Conservation (phyloP, 2,113 vertebrate species). For the Anarrhichthys ocellatus region DNA sequence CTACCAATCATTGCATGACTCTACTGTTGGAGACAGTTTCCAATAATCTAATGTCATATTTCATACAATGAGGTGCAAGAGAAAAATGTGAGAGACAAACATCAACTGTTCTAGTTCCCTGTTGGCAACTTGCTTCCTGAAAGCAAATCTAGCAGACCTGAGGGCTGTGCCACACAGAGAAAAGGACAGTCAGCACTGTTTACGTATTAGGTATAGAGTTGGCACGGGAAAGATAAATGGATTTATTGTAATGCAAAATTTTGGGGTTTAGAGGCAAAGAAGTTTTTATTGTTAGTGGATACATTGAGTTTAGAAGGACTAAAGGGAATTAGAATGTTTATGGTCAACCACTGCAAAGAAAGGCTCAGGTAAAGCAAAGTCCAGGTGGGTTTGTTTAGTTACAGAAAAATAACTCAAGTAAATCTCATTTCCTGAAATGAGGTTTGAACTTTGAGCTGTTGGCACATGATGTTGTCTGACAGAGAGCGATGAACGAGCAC, state of each 20-base stretch:
- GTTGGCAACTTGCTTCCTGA: conserved; percentile 26
- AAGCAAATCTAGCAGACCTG: neutral
- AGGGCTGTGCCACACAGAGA: no score
- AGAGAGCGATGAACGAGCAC: conserved; percentile 79
- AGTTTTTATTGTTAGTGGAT: neutral
- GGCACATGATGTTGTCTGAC: neutral
- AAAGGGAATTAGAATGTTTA: neutral
- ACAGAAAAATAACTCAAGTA: neutral
- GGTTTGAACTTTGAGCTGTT: conserved; percentile 39
- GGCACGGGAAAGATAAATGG: neutral
- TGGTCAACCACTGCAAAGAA: neutral
- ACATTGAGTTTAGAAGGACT: neutral
- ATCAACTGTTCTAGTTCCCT: neutral
- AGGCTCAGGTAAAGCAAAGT: neutral
- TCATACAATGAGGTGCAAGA: neutral
- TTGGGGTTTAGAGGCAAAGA: neutral
- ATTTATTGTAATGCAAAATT: no score
- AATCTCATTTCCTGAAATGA: neutral
- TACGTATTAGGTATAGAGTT: neutral
- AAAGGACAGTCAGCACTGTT: neutral
- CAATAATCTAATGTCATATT: neutral
- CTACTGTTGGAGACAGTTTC: neutral
- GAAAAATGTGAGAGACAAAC: neutral
- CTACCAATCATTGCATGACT: neutral
- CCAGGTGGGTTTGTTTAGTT: neutral